Conservation (phyloP, 2,113 vertebrate genomes). For the Emydocephalus ijimae region DNA sequence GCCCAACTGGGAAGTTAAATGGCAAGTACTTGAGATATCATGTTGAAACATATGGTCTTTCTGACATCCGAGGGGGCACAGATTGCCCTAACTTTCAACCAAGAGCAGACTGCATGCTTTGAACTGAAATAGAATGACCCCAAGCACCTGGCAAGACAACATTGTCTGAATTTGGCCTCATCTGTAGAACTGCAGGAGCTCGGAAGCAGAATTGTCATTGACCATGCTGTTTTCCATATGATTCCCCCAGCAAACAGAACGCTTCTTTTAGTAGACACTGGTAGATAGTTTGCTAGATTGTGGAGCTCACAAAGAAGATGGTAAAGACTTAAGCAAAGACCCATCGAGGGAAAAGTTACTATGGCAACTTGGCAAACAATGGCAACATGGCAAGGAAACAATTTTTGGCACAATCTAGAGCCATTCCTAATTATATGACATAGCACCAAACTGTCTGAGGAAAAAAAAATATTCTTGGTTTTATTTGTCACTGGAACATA, state of each 20-base stretch:
- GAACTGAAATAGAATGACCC: neutral
- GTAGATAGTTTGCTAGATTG: neutral
- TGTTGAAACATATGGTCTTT: slow-evolving; percentile 17
- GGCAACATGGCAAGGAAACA: neutral
- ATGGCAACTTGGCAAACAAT: neutral
- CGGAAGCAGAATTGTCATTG: neutral
- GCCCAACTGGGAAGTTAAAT: slow-evolving; percentile 18
- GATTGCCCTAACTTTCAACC: neutral
- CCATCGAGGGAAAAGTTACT: neutral
- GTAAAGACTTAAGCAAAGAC: neutral
- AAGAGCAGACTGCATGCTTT: neutral
- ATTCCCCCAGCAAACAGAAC: neutral
- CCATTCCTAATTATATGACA: neutral
- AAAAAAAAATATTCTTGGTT: neutral
- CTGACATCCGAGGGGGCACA: neutral
- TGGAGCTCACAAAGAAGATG: neutral
- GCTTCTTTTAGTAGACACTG: neutral
- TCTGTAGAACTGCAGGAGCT: neutral
- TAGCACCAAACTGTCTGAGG: neutral
- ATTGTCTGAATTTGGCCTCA: neutral
- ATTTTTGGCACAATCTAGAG: neutral
- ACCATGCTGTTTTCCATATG: neutral
- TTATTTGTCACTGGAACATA: neutral
- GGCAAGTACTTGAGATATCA: slow-evolving; percentile 15
- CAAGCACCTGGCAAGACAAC: neutral